Conservation (phyloP, 2,797 vertebrate genomes). For the Cheirogaleus major region DNA sequence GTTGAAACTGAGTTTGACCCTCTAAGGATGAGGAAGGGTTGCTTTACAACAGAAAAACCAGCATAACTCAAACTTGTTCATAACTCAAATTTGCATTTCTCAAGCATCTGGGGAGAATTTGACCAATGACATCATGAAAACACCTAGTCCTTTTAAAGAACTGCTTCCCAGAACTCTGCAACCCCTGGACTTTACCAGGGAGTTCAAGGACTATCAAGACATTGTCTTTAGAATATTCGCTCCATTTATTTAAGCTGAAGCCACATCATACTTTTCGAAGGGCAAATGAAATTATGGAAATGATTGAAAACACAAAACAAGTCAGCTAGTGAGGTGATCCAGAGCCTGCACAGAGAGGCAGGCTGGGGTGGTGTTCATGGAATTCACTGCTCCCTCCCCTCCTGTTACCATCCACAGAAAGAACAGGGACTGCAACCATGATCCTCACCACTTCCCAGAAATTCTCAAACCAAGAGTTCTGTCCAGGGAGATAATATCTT, state of each 20-base stretch:
- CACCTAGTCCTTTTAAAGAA: background rate
- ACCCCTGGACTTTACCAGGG: background rate
- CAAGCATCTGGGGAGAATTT: background rate
- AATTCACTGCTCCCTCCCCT: background rate
- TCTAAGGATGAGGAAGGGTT: background rate
- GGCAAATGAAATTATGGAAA: background rate
- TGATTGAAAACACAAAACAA: conserved; percentile 6
- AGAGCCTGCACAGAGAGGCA: background rate
- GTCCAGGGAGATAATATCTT: background rate
- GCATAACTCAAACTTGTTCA: background rate
- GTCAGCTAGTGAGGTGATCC: background rate
- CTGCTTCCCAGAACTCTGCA: background rate
- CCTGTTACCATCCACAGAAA: background rate
- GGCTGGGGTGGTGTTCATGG: background rate
- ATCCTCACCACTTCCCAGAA: conserved; percentile 46
- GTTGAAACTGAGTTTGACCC: background rate
- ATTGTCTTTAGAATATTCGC: background rate
- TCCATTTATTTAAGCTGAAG: background rate
- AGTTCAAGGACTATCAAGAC: background rate
- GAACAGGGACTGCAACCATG: background rate
- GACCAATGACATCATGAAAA: background rate
- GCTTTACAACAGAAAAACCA: background rate
- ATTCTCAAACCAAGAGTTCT: conserved; percentile 48
- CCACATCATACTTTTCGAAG: background rate
- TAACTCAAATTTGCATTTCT: background rate